Evolutionary conservation across 2,797 vertebrate species (phyloP).

Genomic region (Cryptoprocta ferox): DNA sequence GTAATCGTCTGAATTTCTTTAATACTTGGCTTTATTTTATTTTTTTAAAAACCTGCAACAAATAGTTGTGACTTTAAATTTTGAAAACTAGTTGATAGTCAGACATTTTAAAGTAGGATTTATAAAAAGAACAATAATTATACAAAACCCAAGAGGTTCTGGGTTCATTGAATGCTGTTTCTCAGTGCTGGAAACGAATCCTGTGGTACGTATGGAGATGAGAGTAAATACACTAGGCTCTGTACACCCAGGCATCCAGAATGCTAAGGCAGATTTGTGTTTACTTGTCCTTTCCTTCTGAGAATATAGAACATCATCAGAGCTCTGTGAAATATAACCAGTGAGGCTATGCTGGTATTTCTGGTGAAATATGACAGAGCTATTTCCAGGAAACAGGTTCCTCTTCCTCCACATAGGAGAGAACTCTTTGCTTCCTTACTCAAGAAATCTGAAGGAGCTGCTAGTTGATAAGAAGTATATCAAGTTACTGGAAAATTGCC

Average conservation of each 20-base stretch:
- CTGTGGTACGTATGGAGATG: neutral
- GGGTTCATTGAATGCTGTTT: neutral
- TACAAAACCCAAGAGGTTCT: neutral
- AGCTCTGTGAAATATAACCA: neutral
- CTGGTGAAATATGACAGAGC: neutral
- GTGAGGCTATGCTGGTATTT: neutral
- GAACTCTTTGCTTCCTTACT: neutral
- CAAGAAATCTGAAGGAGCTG: neutral
- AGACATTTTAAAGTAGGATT: neutral
- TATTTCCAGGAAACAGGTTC: neutral
- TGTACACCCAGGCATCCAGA: neutral
- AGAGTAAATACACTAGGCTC: neutral
- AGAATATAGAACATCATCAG: neutral
- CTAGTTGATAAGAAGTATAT: neutral
- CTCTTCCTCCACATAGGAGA: neutral
- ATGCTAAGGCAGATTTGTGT: neutral
- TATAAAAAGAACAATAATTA: neutral
- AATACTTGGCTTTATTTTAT: neutral
- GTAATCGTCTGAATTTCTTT: neutral
- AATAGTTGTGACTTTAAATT: neutral
- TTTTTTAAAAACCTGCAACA: neutral
- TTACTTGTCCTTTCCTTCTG: neutral
- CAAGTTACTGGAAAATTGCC: neutral
- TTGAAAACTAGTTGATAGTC: neutral
- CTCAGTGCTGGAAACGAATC: neutral